Evolutionary conservation across 2,113 vertebrate genomes (phyloP).

Genomic region (Prunella fulvescens): DNA sequence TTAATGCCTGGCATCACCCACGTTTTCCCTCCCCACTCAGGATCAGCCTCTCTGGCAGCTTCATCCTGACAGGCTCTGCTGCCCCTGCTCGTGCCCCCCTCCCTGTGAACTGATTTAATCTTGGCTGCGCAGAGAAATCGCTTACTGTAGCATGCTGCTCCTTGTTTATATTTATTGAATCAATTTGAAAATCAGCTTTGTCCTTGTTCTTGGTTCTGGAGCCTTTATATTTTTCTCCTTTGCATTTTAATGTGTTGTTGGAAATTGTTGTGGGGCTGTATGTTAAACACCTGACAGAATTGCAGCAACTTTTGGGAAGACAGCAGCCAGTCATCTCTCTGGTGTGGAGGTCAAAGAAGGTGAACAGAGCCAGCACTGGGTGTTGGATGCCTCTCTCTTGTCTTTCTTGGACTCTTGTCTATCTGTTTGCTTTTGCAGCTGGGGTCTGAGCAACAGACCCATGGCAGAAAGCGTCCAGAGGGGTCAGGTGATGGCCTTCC

Average conservation of each 20-base stretch:
- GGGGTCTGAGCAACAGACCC: background rate
- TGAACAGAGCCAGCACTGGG: background rate
- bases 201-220: constrained; percentile 50
- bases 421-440: constrained; percentile 32
- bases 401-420: constrained; percentile 7
- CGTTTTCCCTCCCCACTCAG: background rate
- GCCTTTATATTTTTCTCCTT: constrained; percentile 3
- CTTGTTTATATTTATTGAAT: constrained; percentile 57
- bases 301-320: constrained; percentile 10
- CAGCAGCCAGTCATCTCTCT: background rate
- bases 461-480: background rate
- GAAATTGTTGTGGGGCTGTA: background rate
- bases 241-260: constrained; percentile 44
- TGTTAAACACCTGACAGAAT: constrained; percentile 5
- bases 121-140: background rate
- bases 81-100: background rate
- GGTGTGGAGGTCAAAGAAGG: background rate
- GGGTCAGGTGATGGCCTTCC: background rate
- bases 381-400: background rate
- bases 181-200: constrained; percentile 62
- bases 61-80: background rate
- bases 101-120: constrained; percentile 16
- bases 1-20: constrained; percentile 18
- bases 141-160: constrained; percentile 46
- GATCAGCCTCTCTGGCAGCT: constrained; percentile 15